A percentile compares a stretch with the other conserved stretches of the same genome.
phyloP scores from a whole-genome alignment of 2,113 vertebrate genomes.

The Prunella himalayana region DNA sequence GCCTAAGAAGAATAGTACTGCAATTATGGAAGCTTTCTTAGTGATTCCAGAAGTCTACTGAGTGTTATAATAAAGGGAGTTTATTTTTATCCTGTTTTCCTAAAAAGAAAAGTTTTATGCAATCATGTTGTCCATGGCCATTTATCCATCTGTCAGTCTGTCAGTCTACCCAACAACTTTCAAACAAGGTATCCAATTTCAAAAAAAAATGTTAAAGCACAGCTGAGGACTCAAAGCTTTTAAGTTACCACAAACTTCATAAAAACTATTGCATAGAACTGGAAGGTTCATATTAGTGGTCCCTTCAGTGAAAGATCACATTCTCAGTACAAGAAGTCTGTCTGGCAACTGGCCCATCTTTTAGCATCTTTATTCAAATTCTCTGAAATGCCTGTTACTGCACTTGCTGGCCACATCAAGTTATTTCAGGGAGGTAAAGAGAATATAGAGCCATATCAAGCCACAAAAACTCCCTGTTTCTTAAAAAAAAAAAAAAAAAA shows the following conservation, averaged over 20 bases:
- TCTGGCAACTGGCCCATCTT: background rate
- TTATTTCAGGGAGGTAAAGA: background rate
- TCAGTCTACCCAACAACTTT: background rate
- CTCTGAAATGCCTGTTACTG: background rate
- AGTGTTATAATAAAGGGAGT: background rate
- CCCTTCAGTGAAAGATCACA: background rate
- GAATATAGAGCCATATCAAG: background rate
- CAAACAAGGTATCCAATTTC: background rate
- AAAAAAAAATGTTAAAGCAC: background rate
- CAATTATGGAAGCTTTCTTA: constrained; percentile 10
- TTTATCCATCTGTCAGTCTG: background rate
- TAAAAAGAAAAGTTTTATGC: background rate
- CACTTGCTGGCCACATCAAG: background rate
- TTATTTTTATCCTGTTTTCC: constrained; percentile 22
- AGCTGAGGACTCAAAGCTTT: background rate
- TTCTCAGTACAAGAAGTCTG: background rate
- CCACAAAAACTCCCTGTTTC: accelerated
- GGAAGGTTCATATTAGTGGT: background rate
- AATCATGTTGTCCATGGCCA: background rate
- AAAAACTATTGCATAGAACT: background rate
- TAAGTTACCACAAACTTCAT: background rate
- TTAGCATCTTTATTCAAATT: background rate
- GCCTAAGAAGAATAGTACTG: background rate
- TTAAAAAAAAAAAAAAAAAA: background rate
- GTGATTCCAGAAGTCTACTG: background rate